A percentile compares a stretch with the other conserved stretches of the same genome.
Conservation (phyloP, 2,113 vertebrate genomes). For the Toxotes jaculatrix region DNA sequence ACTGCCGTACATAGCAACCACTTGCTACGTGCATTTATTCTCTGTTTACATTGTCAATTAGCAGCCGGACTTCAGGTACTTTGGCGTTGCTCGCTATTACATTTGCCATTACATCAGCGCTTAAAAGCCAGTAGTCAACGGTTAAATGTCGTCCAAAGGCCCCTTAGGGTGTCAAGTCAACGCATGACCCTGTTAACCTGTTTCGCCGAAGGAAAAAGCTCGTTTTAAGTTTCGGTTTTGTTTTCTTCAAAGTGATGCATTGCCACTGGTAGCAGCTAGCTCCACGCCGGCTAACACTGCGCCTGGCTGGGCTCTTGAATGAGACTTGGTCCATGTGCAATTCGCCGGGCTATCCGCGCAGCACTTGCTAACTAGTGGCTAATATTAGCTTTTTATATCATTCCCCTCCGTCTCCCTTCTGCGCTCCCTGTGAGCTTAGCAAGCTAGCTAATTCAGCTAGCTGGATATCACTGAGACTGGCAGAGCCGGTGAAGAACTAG, state of each 20-base stretch:
- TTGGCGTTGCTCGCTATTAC: not conserved
- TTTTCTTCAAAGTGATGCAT: slow-evolving; percentile 28
- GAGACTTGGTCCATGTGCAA: slow-evolving; percentile 26
- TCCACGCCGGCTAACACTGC: not conserved
- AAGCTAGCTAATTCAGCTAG: slow-evolving; percentile 56
- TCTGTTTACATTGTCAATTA: not conserved
- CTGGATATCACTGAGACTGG: slow-evolving; percentile 18
- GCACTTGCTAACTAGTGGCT: slow-evolving; percentile 63
- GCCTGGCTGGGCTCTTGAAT: not conserved
- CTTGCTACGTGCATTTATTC: slow-evolving; percentile 28
- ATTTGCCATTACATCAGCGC: not conserved
- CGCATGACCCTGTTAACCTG: not conserved
- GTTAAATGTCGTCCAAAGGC: not conserved
- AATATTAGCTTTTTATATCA: slow-evolving; percentile 71
- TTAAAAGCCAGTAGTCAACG: not conserved
- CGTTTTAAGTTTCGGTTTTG: slow-evolving; percentile 70
- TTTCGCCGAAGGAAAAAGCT: not conserved
- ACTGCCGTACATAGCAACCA: slow-evolving; percentile 45
- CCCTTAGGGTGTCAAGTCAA: too few species aligned
- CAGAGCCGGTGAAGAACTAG: slow-evolving; percentile 13
- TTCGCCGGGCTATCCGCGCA: not conserved
- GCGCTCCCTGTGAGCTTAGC: slow-evolving; percentile 43
- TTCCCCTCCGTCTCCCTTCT: slow-evolving; percentile 6
- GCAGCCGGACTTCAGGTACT: not conserved
- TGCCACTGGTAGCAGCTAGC: not conserved